Evolutionary conservation across 2,888 invertebrate genomes (phyloP), one percentile per base, ranked within the genome.

Genomic region (Netelia fuscicornis): DNA sequence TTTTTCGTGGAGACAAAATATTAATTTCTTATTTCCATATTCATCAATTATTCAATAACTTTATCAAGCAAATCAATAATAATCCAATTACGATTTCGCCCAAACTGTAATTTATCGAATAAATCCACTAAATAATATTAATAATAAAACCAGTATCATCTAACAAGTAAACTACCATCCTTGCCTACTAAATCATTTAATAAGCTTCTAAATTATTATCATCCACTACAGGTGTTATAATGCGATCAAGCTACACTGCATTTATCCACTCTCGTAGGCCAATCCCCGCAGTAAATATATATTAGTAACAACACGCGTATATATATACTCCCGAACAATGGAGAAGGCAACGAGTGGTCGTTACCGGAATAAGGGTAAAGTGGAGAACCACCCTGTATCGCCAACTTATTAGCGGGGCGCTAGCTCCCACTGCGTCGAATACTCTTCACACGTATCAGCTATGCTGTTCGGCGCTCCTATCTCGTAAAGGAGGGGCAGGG

Each of bases 331-430:
- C n/a, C 6, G 44, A 58, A 20, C 44, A 68, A 44, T 42, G 48
- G 44, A 68, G 23, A 58, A 56, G 25, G 37, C 37, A 30, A 44
- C 25, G 48, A 67, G 56, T 67, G 62, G 64, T 62, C 30, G 70
- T 30, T 52, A 30, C 52, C 17, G 44, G 70, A 67, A 68, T 42
- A 62, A 75, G 60, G 62, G 67, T 68, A 56, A 17, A 62, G 64
- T 52, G 44, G 48, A 70, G 25, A 67, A 20, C 58, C 58, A 9
- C 58, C 71, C 11, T 72, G 79, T 80, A 81, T 82, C 72, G 67
- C 67, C 81, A 65, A 80, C 87, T 87, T 86, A 86, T 87, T 86
- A 87, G 83, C 75, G 74, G 72, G 56, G 42, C 56, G 70, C 65
- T 68, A 76, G 80, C 48, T 71, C 52, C 70, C 54, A 30, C 68